Percentiles rank a stretch among this genome's conserved stretches.
Evolutionary conservation across 30 jellyfish, hydroid and myxozoan species (phyloP).

Genomic region (Mastigias papua): DNA sequence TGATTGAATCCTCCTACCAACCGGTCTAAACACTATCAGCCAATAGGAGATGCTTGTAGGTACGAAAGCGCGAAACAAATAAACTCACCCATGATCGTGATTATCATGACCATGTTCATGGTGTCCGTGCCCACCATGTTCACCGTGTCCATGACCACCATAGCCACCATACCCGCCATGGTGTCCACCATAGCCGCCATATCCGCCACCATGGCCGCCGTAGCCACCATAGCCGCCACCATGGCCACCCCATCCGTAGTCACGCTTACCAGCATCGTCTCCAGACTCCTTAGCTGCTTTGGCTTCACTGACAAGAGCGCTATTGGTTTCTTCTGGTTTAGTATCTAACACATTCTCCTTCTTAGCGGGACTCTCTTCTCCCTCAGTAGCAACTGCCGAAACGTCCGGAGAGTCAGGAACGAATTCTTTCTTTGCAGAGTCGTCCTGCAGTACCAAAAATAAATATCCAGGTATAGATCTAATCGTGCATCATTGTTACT

Average conservation of each 20-base stretch:
- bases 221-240: slow-evolving; percentile 42
- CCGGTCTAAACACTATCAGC: too few species aligned
- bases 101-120: slow-evolving; percentile 97
- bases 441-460: too few species aligned
- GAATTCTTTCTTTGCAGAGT: slow-evolving; percentile 54
- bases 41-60: too few species aligned
- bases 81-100: slow-evolving; percentile 92
- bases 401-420: slow-evolving; percentile 63
- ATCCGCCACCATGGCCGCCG: slow-evolving; percentile 44
- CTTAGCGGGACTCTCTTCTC: slow-evolving; percentile 73
- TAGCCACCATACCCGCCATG: slow-evolving; percentile 62
- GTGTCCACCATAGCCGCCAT: slow-evolving; percentile 53
- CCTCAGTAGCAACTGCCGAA: slow-evolving; percentile 58
- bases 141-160: slow-evolving; percentile 85
- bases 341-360: slow-evolving; percentile 43
- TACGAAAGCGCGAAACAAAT: too few species aligned
- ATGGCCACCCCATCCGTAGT: slow-evolving; percentile 85
- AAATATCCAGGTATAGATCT: too few species aligned
- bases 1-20: too few species aligned
- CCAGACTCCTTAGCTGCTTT: slow-evolving; percentile 16
- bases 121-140: slow-evolving; percentile 97
- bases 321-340: slow-evolving; percentile 5
- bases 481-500: too few species aligned
- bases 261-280: slow-evolving; percentile 78
- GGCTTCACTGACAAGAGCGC: slow-evolving; percentile 31